phyloP scores from a whole-genome alignment of 2,113 vertebrate genomes.

The Zosterops lateralis region DNA sequence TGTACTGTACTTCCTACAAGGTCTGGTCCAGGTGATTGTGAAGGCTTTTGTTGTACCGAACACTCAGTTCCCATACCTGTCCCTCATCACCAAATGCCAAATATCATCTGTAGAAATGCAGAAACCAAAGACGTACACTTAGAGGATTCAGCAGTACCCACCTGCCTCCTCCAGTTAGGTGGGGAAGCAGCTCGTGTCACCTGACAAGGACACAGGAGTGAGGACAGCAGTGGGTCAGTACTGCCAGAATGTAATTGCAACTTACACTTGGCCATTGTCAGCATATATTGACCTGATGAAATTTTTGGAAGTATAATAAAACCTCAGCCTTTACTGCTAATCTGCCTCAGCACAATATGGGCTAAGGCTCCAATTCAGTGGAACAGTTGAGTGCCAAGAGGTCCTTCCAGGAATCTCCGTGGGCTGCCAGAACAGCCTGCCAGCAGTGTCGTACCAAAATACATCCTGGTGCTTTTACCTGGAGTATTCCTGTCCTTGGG shows the following conservation, averaged over 20 bases:
- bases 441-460: neutral
- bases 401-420: neutral
- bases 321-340: neutral
- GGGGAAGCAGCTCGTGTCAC: neutral
- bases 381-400: neutral
- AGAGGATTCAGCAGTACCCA: neutral
- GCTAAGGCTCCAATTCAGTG: neutral
- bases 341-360: neutral
- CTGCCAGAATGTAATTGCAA: neutral
- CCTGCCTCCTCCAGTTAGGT: neutral
- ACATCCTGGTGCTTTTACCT: neutral
- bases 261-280: neutral
- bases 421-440: neutral
- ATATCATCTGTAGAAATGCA: neutral
- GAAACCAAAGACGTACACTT: neutral
- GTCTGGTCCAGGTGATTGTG: neutral
- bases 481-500: slow-evolving; percentile 18
- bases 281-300: neutral
- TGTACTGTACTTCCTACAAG: neutral
- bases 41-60: neutral
- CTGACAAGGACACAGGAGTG: neutral
- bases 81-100: neutral
- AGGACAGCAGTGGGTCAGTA: neutral
- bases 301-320: neutral
- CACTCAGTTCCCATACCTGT: neutral